These are phyloP conservation scores for Eurytoma californica DNA, from an alignment of 2,888 invertebrate genomes.

Conservation along the genomic window DNA sequence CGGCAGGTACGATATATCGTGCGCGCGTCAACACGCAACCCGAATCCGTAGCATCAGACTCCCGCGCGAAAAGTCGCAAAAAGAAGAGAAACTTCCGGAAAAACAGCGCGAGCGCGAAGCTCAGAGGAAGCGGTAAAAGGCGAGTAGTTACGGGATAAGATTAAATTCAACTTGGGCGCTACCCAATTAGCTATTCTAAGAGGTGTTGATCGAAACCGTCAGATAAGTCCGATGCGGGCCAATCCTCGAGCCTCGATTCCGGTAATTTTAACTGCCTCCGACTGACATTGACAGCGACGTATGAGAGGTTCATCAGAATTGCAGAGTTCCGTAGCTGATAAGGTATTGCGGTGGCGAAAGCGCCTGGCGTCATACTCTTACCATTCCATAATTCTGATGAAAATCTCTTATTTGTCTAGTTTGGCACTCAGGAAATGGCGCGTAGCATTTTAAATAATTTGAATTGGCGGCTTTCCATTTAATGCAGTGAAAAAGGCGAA, in stretches of 20 bases:
- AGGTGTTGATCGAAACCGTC: no score
- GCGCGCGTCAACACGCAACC: not conserved
- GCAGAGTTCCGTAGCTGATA: not conserved
- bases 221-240: no score
- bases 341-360: not conserved
- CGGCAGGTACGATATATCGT: not conserved
- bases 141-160: conserved; percentile 15
- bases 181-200: not conserved
- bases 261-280: no score
- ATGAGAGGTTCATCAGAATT: not conserved
- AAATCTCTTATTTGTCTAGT: not conserved
- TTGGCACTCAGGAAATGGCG: no score
- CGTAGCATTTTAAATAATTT: no score
- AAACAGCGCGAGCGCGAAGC: not conserved
- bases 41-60: not conserved
- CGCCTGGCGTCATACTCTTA: not conserved
- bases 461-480: not conserved
- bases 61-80: not conserved
- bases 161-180: conserved; percentile 15
- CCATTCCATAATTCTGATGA: not conserved
- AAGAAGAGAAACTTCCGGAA: conserved; percentile 40
- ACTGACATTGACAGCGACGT: not conserved
- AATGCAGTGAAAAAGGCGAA: no score
- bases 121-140: not conserved
- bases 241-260: no score